Evolutionary conservation across 2,888 invertebrate species (phyloP).

Genomic region (Panzeria rudis): DNA sequence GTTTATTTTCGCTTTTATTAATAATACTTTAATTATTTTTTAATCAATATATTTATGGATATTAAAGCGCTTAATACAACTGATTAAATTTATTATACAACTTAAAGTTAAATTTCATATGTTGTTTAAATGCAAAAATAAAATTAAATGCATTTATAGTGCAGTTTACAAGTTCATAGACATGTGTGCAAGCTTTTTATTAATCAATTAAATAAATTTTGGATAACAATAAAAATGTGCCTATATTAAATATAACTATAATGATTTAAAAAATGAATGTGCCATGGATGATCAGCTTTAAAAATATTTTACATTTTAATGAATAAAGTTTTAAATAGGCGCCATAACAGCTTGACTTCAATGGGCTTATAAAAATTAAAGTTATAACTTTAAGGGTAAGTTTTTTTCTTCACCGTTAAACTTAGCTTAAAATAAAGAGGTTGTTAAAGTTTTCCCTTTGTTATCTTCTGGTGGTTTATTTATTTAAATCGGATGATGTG

Average conservation of each 20-base stretch:
- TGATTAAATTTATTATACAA: conserved; percentile 14
- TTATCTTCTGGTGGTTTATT: no score
- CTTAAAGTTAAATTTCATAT: neutral
- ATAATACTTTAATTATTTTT: conserved; percentile 7
- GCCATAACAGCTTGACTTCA: neutral
- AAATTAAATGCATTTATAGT: neutral
- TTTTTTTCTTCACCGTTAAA: neutral
- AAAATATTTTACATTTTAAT: neutral
- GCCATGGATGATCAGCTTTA: neutral
- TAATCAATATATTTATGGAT: conserved; percentile 22
- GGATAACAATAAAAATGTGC: neutral
- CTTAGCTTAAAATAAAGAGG: neutral
- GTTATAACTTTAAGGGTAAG: neutral
- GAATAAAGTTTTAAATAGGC: conserved; percentile 18
- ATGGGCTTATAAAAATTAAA: conserved; percentile 1
- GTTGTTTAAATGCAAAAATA: neutral
- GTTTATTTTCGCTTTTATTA: conserved; percentile 17
- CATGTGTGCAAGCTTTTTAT: conserved; percentile 3
- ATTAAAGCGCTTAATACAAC: conserved; percentile 5
- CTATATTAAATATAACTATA: neutral
- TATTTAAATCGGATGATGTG: no score
- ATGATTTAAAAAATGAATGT: conserved; percentile 1
- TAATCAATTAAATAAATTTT: neutral
- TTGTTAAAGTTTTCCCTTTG: no score
- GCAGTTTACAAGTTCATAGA: neutral